A percentile compares a stretch with the other conserved stretches of the same genome.
Conservation (phyloP, 2,113 vertebrate species). For the Castor canadensis region DNA sequence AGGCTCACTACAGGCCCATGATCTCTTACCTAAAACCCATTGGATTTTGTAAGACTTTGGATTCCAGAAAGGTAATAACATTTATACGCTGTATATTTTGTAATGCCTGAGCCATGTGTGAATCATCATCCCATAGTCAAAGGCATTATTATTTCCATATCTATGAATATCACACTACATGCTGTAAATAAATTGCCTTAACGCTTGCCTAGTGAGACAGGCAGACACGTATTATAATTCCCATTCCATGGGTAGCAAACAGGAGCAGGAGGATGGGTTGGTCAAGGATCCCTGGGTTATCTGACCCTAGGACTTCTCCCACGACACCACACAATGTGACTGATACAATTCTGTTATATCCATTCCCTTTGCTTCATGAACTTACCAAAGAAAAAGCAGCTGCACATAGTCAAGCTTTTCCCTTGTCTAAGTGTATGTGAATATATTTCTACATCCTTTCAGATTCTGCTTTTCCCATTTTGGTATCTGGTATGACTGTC, state of each 20-base stretch:
- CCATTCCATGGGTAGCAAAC: background rate
- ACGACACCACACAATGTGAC: background rate
- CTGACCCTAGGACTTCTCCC: background rate
- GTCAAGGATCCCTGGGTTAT: background rate
- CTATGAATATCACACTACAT: background rate
- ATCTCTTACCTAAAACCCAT: background rate
- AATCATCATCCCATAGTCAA: background rate
- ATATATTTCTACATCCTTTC: background rate
- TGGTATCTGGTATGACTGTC: background rate
- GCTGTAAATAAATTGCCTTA: background rate
- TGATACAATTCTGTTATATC: background rate
- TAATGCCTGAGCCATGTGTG: constrained; percentile 7
- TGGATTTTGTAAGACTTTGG: background rate
- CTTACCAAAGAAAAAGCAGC: background rate
- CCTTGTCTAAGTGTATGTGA: background rate
- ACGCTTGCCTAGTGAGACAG: background rate
- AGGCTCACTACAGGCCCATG: background rate
- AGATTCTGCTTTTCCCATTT: background rate
- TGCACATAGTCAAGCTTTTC: background rate
- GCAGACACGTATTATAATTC: background rate
- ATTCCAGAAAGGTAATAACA: background rate
- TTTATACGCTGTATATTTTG: constrained; percentile 24
- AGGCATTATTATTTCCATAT: background rate
- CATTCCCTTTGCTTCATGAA: constrained; percentile 12
- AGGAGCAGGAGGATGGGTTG: background rate